These are phyloP conservation scores for Lasius platythorax DNA, from an alignment of 2,888 invertebrate genomes.

Conservation along the genomic window DNA sequence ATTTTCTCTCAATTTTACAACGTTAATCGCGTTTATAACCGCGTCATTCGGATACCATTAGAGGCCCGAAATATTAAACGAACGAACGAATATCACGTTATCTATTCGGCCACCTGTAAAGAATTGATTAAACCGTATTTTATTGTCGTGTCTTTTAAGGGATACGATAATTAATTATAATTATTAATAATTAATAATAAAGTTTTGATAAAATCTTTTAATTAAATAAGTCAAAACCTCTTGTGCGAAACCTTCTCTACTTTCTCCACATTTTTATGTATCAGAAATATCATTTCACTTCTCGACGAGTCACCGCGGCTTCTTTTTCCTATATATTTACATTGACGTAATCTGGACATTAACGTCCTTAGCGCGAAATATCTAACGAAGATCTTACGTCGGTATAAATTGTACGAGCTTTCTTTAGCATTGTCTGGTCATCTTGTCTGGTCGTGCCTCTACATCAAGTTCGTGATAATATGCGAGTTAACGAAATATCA, in stretches of 20 bases:
- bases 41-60: not conserved
- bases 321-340: not conserved
- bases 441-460: not conserved
- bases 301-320: not conserved
- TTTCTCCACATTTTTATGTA: not conserved
- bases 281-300: not conserved
- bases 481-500: not conserved
- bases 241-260: not conserved
- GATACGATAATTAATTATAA: no score
- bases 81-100: constrained; percentile 1
- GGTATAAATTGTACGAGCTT: not conserved
- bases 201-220: no score
- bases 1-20: constrained; percentile 1
- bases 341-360: not conserved
- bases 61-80: not conserved
- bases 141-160: no score
- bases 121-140: not conserved
- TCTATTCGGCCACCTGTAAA: not conserved
- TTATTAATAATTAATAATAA: no score
- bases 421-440: constrained; percentile 36
- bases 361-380: not conserved
- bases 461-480: not conserved
- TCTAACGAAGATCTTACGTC: not conserved
- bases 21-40: not conserved
- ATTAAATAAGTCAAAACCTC: no score